phyloP scores from a whole-genome alignment of 2,113 vertebrate species.

The Gnathonemus echidnorhynchus region DNA sequence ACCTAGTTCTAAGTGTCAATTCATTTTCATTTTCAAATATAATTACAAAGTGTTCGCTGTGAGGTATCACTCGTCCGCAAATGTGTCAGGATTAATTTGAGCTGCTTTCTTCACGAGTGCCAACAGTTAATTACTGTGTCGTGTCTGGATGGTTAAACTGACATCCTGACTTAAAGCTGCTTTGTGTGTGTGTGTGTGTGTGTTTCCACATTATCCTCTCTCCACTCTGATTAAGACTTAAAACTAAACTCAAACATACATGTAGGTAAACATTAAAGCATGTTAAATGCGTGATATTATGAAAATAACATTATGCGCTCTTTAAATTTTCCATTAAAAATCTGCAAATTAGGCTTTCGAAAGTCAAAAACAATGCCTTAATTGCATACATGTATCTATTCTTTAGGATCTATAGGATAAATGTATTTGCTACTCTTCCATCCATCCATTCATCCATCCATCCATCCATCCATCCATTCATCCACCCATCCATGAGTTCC shows the following conservation, averaged over 20 bases:
- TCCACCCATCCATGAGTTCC: no score
- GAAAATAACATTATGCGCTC: neutral
- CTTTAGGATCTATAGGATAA: neutral
- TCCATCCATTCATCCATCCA: neutral
- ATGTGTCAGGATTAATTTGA: conserved; percentile 99
- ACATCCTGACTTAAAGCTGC: conserved; percentile 88
- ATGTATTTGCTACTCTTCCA: neutral
- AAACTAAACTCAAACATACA: neutral
- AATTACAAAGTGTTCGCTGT: conserved; percentile 99
- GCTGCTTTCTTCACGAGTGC: conserved; percentile 88
- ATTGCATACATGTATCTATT: neutral
- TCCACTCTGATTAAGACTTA: neutral
- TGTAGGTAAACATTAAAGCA: neutral
- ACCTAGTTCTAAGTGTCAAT: conserved; percentile 99
- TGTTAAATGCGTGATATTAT: neutral
- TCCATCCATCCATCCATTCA: no score
- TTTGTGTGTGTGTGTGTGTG: conserved; percentile 91
- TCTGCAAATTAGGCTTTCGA: neutral
- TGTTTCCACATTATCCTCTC: neutral
- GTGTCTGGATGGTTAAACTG: conserved; percentile 88
- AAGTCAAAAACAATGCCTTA: neutral
- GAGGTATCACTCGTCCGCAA: conserved; percentile 95
- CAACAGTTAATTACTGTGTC: conserved; percentile 91
- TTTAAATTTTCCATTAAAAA: neutral
- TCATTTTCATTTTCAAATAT: conserved; percentile 99